Evolutionary conservation across 2,113 vertebrate genomes (phyloP).

Genomic region (Bos javanicus): DNA sequence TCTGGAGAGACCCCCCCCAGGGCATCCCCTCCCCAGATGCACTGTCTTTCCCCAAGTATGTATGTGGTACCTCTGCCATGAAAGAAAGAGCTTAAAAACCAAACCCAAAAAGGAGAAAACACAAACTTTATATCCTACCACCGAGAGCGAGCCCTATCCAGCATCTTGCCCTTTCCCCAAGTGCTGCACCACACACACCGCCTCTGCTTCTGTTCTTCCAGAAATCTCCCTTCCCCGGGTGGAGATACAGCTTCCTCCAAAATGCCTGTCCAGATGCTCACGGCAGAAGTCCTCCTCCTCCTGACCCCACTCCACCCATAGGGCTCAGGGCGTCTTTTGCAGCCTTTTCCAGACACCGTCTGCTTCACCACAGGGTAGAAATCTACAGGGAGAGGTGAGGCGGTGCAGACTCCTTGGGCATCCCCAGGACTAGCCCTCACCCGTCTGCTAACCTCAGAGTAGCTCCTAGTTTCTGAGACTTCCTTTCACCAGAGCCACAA

Average conservation of each 20-base stretch:
- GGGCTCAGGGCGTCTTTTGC: background rate
- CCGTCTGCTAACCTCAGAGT: background rate
- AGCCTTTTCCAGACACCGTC: background rate
- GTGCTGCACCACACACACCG: too few species aligned
- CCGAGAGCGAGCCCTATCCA: background rate
- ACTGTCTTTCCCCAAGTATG: background rate
- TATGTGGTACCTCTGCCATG: background rate
- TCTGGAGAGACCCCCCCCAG: background rate
- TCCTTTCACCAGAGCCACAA: background rate
- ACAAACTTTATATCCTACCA: background rate
- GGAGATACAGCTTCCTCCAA: background rate
- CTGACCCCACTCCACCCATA: background rate
- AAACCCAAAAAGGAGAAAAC: background rate
- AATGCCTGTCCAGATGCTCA: background rate
- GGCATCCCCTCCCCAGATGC: background rate
- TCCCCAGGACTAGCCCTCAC: background rate
- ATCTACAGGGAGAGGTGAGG: background rate
- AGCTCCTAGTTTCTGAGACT: background rate
- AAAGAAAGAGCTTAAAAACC: conserved; percentile 1
- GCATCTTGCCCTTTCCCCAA: background rate
- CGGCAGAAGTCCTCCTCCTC: background rate
- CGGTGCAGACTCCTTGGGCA: fast-evolving
- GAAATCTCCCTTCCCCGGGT: background rate
- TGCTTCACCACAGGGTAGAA: background rate
- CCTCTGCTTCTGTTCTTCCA: background rate